Evolutionary conservation across 2,888 invertebrate genomes (phyloP), one percentile per base, ranked within the genome.

Genomic region (Lathronympha strigana): DNA sequence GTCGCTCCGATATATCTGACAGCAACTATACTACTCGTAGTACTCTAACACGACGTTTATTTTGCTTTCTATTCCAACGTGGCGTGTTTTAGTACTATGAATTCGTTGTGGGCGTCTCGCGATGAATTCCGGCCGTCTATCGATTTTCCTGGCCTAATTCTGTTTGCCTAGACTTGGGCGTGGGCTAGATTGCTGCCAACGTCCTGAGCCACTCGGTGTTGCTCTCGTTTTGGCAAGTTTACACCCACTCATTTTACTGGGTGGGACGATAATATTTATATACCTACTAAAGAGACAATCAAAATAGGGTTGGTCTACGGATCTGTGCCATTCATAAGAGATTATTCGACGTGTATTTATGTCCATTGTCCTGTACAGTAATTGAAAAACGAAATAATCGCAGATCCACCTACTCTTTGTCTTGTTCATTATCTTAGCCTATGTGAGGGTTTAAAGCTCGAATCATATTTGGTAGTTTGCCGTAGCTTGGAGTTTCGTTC

Each of bases 131-230:
- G 51, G 49, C 40, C 62, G 8, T 25, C 51, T 79, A 84, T 84
- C 76, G 83, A 83, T 83, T 81, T 79, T 75, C 73, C 69, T 80
- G 80, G 67, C 82, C 83, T 74, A 78, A 78, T 82, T 83, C 76
- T 62, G 71, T 73, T 69, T 68, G 72, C 73, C 78, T 79, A 78
- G 81, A 77, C 79, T 68, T 67, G 72, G 73, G 74, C 75, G 74
- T 74, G 71, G 72, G 71, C 72, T 75, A 71, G 70, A 75, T 74
- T 74, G 70, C 69, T 71, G 69, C 63, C 38, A 66, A 47, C 67
- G 63, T 51, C 54, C 63, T 63, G 51, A 38, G n/a, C 47, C 36
- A 38, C 38, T 47, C 23, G 8, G 40, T 54, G 28, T 54, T 43
- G 45, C 50, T 43, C 17, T 51, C 38, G 45, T 47, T 58, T 36